Base-by-base conservation (phyloP, 2,797 vertebrate species). In the Channa striata region DNA sequence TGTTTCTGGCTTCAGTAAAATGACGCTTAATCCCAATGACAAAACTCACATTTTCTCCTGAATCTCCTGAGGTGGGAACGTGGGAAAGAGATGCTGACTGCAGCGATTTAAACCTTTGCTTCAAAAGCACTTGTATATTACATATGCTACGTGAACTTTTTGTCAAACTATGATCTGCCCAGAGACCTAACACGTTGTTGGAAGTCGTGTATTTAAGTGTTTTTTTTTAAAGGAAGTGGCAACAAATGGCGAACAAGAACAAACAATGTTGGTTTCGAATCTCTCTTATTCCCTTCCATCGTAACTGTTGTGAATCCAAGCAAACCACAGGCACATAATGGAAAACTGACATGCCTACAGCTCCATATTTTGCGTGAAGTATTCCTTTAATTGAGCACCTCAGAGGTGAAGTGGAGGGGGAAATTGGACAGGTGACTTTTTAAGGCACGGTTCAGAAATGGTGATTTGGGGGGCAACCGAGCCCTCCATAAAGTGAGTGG, bases 401-500 rank as follows among this genome's bases (percentile, higher is more conserved):
- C 14, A 47, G 40, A 50, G 25, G 34, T 44, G 56, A 61, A 43
- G 57, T 49, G 53, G 44, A 44, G 47, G 64, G 42, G 48, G 67
- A 62, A 59, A 10, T 48, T 46, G 47, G 36, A 53, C 58, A 66
- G 64, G 59, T 53, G 44, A 48, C 30, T 30, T 78, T 75, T 80
- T 86, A 91, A 93, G 92, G 92, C 92, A 91, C 87, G 81, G 57
- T 52, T 56, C 37, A 74, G 77, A 72, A 72, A 81, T 1, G 68
- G 69, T 19, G 68, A 51, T 76, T 70, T 72, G 75, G 33, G 65
- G 78, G 68, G 89, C 87, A 91, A 87, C 88, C 82, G 86, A 74
- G 23, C 90, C 90, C 82, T 77, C 90, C 81, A 83, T 85, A 85
- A 93, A 88, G 89, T 87, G 88, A 94, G 91, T 94, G 93, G 93